A percentile compares a stretch with the other conserved stretches of the same genome.
Evolutionary conservation across 2,797 vertebrate genomes (phyloP).

Genomic region (Takifugu rubripes): DNA sequence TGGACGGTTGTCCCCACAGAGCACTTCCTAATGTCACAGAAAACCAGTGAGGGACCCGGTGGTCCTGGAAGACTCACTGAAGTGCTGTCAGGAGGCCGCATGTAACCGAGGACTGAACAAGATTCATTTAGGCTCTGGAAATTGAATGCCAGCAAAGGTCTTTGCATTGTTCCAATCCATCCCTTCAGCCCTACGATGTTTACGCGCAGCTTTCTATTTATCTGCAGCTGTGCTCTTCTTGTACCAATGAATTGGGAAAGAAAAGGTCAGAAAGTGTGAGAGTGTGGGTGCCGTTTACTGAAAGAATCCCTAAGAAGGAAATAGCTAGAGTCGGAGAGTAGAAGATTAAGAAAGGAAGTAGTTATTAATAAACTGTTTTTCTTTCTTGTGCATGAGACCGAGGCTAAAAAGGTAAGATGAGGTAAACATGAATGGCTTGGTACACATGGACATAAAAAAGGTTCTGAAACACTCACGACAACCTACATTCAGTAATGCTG

Average conservation of each 20-base stretch:
- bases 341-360: constrained; percentile 36
- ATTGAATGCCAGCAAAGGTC: too few relatives aligned
- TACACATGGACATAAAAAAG: neutral
- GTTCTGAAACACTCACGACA: constrained; percentile 6
- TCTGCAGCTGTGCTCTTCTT: constrained; percentile 12
- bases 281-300: constrained; percentile 9
- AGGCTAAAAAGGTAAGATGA: constrained; percentile 12
- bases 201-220: constrained; percentile 19
- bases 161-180: constrained; percentile 15
- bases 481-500: constrained; percentile 6
- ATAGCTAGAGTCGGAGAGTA: constrained; percentile 43
- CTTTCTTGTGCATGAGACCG: constrained; percentile 22
- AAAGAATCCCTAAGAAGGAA: constrained; percentile 33
- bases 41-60: constrained; percentile 1
- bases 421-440: neutral
- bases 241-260: constrained; percentile 17
- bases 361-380: constrained; percentile 46
- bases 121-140: too few relatives aligned
- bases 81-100: neutral
- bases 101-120: neutral
- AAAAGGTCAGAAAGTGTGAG: neutral
- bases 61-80: too few relatives aligned
- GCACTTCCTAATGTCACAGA: constrained; percentile 17
- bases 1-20: constrained; percentile 13
- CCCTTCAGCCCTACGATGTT: constrained; percentile 16